A percentile compares a stretch with the other conserved stretches of the same genome.
phyloP scores from a whole-genome alignment of 2,113 vertebrate genomes.

The Hypomesus transpacificus region DNA sequence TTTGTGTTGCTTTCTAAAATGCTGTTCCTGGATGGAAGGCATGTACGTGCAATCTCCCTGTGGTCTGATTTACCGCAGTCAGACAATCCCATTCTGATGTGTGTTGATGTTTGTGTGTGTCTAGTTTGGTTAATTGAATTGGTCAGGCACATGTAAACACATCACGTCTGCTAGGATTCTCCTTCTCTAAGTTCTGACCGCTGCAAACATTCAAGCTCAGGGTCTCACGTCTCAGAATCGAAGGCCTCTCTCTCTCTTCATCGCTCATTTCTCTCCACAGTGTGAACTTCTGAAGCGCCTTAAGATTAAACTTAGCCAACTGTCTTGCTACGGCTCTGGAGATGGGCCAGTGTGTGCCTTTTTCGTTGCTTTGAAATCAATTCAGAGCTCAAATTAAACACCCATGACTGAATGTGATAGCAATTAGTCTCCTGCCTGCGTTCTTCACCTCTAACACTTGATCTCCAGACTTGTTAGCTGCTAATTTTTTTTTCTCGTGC shows the following conservation, averaged over 20 bases:
- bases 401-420: constrained; percentile 35
- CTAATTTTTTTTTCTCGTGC: not conserved
- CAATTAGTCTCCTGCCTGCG: constrained; percentile 19
- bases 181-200: constrained; percentile 24
- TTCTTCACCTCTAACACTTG: not conserved
- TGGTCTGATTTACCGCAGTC: constrained; percentile 9
- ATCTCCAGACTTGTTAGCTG: constrained; percentile 13
- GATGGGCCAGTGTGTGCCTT: not conserved
- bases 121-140: constrained; percentile 39
- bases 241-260: constrained; percentile 30
- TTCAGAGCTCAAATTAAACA: constrained; percentile 36
- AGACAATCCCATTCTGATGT: constrained; percentile 29
- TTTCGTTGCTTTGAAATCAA: constrained; percentile 33
- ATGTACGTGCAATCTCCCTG: constrained; percentile 28
- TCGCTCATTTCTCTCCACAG: constrained; percentile 9
- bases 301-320: constrained; percentile 31
- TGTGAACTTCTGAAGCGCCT: constrained; percentile 9
- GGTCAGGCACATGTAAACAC: constrained; percentile 21
- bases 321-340: constrained; percentile 14
- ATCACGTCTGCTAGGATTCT: constrained; percentile 47
- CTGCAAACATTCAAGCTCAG: constrained; percentile 25
- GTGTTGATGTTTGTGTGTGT: constrained; percentile 30
- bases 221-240: constrained; percentile 5
- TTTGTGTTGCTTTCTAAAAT: constrained; percentile 17
- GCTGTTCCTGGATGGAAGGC: constrained; percentile 27